A percentile compares a stretch with the other conserved stretches of the same genome.
phyloP scores from a whole-genome alignment of 2,888 invertebrate genomes.

The Tortrix viridana region DNA sequence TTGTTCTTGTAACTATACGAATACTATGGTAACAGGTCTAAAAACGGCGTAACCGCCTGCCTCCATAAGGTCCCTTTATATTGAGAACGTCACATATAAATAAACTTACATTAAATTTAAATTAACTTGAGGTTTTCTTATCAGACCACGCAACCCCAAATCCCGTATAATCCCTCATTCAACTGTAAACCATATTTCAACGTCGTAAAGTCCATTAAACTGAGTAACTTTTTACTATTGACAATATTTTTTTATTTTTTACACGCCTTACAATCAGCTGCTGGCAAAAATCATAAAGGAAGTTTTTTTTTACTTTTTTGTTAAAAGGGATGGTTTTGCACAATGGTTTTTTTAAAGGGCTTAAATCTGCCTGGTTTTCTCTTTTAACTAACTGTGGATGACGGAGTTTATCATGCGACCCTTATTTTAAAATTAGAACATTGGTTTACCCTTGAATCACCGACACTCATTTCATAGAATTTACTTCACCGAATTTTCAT shows the following conservation, averaged over 20 bases:
- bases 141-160: not conserved
- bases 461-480: too few species aligned
- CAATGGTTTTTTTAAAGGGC: constrained; percentile 23
- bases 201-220: not conserved
- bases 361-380: not conserved
- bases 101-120: too few species aligned
- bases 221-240: not conserved
- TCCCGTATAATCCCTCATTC: not conserved
- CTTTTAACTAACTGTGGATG: too few species aligned
- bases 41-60: too few species aligned
- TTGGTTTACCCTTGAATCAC: too few species aligned
- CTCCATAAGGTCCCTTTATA: too few species aligned
- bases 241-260: constrained; percentile 15
- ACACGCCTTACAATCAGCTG: constrained; percentile 13
- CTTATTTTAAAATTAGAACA: too few species aligned
- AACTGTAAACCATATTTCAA: not conserved
- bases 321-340: constrained; percentile 17
- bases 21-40: too few species aligned
- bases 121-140: not conserved
- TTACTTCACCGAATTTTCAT: too few species aligned
- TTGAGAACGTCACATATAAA: too few species aligned
- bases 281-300: constrained; percentile 5
- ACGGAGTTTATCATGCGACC: too few species aligned
- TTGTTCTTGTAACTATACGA: too few species aligned
- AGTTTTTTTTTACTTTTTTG: constrained; percentile 14